Evolutionary conservation across 1,140 invertebrate genomes (phyloP).

Genomic region (Gonatopus flavifemur): DNA sequence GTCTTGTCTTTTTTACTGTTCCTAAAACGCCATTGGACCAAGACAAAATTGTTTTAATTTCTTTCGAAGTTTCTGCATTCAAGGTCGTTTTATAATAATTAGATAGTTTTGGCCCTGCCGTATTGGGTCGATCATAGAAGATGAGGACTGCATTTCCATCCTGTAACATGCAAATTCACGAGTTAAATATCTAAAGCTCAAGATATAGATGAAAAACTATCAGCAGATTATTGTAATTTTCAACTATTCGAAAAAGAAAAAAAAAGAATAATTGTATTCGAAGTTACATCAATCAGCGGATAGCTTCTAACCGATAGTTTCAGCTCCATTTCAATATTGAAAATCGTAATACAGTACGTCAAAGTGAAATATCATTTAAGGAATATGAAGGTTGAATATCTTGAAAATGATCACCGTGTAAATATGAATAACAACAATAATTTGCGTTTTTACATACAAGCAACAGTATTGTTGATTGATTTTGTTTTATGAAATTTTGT

Average conservation of each 20-base stretch:
- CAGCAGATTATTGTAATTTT: slow-evolving; percentile 4
- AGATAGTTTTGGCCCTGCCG: slow-evolving; percentile 70
- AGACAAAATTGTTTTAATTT: slow-evolving; percentile 57
- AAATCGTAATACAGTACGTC: too few species aligned
- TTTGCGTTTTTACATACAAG: too few species aligned
- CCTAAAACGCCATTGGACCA: slow-evolving; percentile 67
- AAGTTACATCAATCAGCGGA: too few species aligned
- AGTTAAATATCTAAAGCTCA: neutral
- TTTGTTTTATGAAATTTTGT: too few species aligned
- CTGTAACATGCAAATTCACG: slow-evolving; percentile 31
- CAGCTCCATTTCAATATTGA: too few species aligned
- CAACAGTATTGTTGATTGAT: too few species aligned
- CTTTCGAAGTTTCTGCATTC: slow-evolving; percentile 36
- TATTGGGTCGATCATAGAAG: slow-evolving; percentile 74
- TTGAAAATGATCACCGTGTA: too few species aligned
- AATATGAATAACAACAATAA: too few species aligned
- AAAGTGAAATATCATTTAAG: too few species aligned
- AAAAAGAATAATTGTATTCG: neutral
- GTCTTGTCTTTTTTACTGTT: slow-evolving; percentile 71
- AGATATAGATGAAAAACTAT: slow-evolving; percentile 9
- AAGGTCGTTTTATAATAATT: slow-evolving; percentile 66
- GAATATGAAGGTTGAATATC: too few species aligned
- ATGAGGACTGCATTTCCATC: slow-evolving; percentile 68
- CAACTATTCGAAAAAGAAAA: slow-evolving; percentile 9
- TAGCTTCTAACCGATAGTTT: too few species aligned